Percentiles rank a stretch among this genome's conserved stretches.
Evolutionary conservation across 1,140 invertebrate species (phyloP).

Genomic region (Caenorhabditis inopinata): DNA sequence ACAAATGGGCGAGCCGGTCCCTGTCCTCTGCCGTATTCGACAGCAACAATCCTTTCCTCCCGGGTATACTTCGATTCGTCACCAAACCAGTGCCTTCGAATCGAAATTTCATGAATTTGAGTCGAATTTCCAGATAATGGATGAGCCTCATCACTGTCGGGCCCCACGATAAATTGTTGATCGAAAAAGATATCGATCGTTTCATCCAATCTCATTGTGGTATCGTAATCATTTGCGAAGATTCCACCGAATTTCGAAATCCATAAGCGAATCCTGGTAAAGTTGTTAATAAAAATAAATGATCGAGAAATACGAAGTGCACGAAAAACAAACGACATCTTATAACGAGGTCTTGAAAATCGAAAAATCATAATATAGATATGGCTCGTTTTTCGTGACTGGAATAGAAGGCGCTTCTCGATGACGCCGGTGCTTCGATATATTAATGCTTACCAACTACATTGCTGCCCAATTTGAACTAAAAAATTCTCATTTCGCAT

Average conservation of each 20-base stretch:
- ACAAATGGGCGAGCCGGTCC: not conserved
- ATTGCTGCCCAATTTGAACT: not conserved
- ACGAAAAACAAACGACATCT: too few relatives aligned
- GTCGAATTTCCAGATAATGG: not conserved
- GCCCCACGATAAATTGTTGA: not conserved
- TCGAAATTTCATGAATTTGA: not conserved
- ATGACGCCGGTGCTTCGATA: too few relatives aligned
- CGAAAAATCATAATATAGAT: too few relatives aligned
- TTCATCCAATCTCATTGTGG: not conserved
- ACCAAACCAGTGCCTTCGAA: not conserved
- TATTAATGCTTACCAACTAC: not conserved
- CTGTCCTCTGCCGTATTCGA: not conserved
- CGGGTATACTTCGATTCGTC: too few relatives aligned
- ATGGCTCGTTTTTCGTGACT: too few relatives aligned
- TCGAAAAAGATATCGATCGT: conserved; percentile 1
- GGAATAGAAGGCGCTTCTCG: too few relatives aligned
- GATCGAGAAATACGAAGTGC: not conserved
- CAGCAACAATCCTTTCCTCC: not conserved
- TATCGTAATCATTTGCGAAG: not conserved
- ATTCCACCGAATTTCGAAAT: not conserved
- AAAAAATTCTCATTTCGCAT: not conserved
- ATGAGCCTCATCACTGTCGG: not conserved
- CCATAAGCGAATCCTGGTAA: not conserved
- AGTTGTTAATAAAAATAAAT: not conserved
- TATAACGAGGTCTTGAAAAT: too few relatives aligned